These are phyloP conservation scores for Ptilorrhoa leucosticta DNA, from an alignment of 2,113 vertebrate genomes.

Conservation along the genomic window DNA sequence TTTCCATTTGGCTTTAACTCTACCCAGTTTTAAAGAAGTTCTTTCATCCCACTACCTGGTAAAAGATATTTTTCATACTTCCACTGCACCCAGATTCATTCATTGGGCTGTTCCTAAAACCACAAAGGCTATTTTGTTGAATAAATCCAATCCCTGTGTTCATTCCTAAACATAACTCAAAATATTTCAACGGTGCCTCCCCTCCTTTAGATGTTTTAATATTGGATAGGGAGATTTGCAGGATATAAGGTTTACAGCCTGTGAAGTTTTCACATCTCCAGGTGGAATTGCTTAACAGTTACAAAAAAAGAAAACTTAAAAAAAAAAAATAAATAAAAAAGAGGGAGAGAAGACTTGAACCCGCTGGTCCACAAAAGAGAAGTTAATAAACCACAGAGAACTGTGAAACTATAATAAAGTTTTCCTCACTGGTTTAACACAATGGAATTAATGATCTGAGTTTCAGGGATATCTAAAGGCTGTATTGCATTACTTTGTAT, in stretches of 20 bases:
- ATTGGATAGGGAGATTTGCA: conserved; percentile 37
- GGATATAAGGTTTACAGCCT: conserved; percentile 47
- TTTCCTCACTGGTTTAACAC: background rate
- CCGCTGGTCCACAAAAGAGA: background rate
- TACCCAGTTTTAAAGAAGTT: background rate
- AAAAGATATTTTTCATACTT: background rate
- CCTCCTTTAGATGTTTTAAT: conserved; percentile 36
- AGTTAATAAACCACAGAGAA: background rate
- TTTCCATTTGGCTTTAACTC: background rate
- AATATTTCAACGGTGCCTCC: background rate
- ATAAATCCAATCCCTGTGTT: background rate
- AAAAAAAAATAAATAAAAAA: background rate
- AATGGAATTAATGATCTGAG: background rate
- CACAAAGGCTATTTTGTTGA: background rate
- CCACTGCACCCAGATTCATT: background rate
- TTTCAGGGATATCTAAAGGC: background rate
- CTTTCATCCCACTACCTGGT: background rate
- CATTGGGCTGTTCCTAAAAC: background rate
- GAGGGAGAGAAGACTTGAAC: background rate
- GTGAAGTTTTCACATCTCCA: conserved; percentile 53
- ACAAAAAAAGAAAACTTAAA: background rate
- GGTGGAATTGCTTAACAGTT: conserved; percentile 49
- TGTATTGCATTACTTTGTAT: background rate
- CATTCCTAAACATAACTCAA: conserved; percentile 7
- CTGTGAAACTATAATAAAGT: background rate